These are phyloP conservation scores for Hycleus phaleratus DNA, from an alignment of 1,140 invertebrate species.

Conservation along the genomic window DNA sequence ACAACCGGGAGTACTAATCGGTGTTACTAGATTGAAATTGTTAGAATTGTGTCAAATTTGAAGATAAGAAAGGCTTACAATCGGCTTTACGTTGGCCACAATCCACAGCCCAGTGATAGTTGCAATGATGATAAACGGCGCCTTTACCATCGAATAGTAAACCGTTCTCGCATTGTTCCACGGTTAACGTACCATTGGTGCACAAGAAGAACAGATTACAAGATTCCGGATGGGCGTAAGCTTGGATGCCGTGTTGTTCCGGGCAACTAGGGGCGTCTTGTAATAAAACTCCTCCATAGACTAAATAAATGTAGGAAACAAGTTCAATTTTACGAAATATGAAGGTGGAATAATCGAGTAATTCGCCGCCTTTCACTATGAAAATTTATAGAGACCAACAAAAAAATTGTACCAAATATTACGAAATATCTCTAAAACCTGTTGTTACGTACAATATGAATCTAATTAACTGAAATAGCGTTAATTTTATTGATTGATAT, in stretches of 20 bases:
- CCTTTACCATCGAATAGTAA: slow-evolving; percentile 85
- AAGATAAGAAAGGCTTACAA: slow-evolving; percentile 46
- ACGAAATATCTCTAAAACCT: too few relatives aligned
- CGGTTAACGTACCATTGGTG: slow-evolving; percentile 80
- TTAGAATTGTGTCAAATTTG: too few relatives aligned
- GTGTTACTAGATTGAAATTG: slow-evolving; percentile 53
- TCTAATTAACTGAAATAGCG: too few relatives aligned
- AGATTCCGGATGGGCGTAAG: slow-evolving; percentile 74
- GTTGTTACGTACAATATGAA: too few relatives aligned
- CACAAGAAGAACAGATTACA: slow-evolving; percentile 86
- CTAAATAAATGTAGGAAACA: slow-evolving; percentile 12
- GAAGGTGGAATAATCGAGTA: too few relatives aligned
- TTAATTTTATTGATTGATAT: too few relatives aligned
- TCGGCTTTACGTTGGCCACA: slow-evolving; percentile 78
- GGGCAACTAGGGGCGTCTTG: slow-evolving; percentile 51
- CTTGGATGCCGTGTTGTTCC: slow-evolving; percentile 61
- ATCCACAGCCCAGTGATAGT: slow-evolving; percentile 87
- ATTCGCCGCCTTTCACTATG: too few relatives aligned
- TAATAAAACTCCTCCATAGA: slow-evolving; percentile 32
- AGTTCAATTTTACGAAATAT: too few relatives aligned
- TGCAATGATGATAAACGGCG: slow-evolving; percentile 82
- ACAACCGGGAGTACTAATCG: slow-evolving; percentile 70
- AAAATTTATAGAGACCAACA: too few relatives aligned
- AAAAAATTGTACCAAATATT: too few relatives aligned
- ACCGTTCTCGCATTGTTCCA: slow-evolving; percentile 87